These are phyloP conservation scores for Lydus trimaculatus DNA, from an alignment of 2,888 invertebrate genomes.

Conservation along the genomic window DNA sequence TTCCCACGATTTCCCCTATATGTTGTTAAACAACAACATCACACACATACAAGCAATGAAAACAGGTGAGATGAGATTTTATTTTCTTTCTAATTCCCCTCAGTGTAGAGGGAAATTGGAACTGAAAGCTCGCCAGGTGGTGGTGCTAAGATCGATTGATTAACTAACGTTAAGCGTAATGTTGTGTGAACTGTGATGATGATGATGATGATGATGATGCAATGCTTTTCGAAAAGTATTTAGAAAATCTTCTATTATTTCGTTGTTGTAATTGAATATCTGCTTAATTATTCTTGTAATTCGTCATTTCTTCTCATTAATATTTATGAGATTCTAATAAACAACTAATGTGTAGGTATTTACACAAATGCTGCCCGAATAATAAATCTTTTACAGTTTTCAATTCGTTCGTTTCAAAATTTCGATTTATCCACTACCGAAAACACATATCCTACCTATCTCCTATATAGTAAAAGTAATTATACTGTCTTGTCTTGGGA, in stretches of 20 bases:
- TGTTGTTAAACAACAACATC: conserved; percentile 4
- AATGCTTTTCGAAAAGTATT: neutral
- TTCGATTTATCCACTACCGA: conserved; percentile 10
- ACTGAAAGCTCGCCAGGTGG: conserved; percentile 2
- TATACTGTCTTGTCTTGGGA: conserved; percentile 6
- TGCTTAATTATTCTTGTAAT: neutral
- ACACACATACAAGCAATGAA: neutral
- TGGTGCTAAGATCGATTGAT: neutral
- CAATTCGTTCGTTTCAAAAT: conserved; percentile 8
- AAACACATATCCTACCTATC: neutral
- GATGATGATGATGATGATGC: neutral
- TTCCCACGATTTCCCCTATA: conserved; percentile 36
- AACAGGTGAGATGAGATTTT: neutral
- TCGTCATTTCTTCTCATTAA: conserved; percentile 22
- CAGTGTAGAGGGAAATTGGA: neutral
- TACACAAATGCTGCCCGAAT: conserved; percentile 28
- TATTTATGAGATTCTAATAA: conserved; percentile 36
- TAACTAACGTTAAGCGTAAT: neutral
- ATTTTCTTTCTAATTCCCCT: neutral
- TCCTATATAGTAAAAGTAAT: conserved; percentile 2
- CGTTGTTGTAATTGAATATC: conserved; percentile 9
- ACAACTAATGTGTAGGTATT: conserved; percentile 34
- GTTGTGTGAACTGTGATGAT: neutral
- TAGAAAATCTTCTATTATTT: neutral
- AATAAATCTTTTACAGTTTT: conserved; percentile 16